These are phyloP conservation scores for Ciconia boyciana DNA, from an alignment of 2,113 vertebrate genomes.

Conservation along the genomic window DNA sequence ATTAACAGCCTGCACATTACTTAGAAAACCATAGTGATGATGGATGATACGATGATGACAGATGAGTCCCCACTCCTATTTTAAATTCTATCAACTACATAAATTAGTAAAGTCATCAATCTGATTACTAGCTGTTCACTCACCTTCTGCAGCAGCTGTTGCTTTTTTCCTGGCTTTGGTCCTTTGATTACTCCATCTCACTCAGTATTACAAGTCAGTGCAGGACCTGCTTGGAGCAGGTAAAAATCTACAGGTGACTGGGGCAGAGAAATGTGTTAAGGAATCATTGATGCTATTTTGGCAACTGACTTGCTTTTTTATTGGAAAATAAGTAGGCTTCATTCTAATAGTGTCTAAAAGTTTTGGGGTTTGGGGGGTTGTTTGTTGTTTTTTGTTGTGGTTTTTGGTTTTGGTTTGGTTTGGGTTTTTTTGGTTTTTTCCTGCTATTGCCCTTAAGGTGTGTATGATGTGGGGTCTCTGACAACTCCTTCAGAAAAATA, in stretches of 20 bases:
- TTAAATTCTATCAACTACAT: constrained; percentile 38
- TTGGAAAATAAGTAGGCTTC: neutral
- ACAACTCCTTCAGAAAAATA: neutral
- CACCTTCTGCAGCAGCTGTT: constrained; percentile 41
- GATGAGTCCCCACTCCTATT: constrained; percentile 17
- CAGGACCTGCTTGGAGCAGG: neutral
- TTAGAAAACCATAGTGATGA: neutral
- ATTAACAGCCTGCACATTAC: neutral
- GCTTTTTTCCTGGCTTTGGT: constrained; percentile 7
- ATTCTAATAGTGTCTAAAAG: neutral
- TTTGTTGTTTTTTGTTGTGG: neutral
- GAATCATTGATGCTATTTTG: neutral
- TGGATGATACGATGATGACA: constrained; percentile 26
- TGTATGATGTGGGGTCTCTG: neutral
- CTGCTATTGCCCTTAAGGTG: neutral
- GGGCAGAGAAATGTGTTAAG: neutral
- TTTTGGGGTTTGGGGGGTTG: neutral
- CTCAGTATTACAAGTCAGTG: neutral
- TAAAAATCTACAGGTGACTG: neutral
- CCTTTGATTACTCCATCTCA: neutral
- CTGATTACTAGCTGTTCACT: constrained; percentile 29
- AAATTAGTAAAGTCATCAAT: constrained; percentile 52
- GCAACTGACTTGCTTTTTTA: neutral
- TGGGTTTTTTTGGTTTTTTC: neutral
- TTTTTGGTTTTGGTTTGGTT: neutral